Base-by-base conservation (phyloP, 1,140 invertebrate species). In the Cryptotermes secundus region DNA sequence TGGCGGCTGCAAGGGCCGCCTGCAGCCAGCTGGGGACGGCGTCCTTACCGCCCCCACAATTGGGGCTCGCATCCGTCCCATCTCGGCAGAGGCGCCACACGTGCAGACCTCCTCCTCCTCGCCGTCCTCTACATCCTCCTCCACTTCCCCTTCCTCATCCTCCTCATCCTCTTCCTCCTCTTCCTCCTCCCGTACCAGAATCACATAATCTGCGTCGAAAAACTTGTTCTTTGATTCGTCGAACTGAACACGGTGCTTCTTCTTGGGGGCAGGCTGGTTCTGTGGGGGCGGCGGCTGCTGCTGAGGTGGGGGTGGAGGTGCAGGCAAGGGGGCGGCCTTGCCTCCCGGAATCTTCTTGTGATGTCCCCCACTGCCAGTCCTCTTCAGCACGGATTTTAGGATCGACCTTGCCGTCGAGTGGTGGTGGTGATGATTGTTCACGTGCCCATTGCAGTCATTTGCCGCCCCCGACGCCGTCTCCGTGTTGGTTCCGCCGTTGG, bases 131-230 rank as follows among this genome's bases (percentile, higher is more conserved):
- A 91, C 91, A 85, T 92, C 91, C 31, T 87, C 86, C 3, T 87
- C 88, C 6, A 86, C 87, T 3, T 86, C 87, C 45, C 86, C 86
- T 7, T 87, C 86, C 16, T 86, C 86, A 86, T 95, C 94, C 86
- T 93, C 94, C 84, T 95, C 94, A 86, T 95, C 95, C 87, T 96
- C 95, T 87, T 90, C 90, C 79, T 94, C 94, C 84, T 95, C 95
- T 87, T 96, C 95, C 87, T 96, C 95, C 87, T 96, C 95, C 65
- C 95, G 93, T 81, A 96, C 96, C 35, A 96, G 90, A 87, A 97
- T 96, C 86, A 97, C 96, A 87, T 97, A 97, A 89, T 97, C 95
- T 3, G 95, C 95, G 84, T 96, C 96, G 88, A 96, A 96, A 89
- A 96, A 96, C 89, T 96, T 95, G 89, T 97, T 97, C 34, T 94